Percentiles rank a stretch among this genome's conserved stretches.
Evolutionary conservation across 2,888 invertebrate genomes (phyloP).

Genomic region (Drymonia ruficornis): DNA sequence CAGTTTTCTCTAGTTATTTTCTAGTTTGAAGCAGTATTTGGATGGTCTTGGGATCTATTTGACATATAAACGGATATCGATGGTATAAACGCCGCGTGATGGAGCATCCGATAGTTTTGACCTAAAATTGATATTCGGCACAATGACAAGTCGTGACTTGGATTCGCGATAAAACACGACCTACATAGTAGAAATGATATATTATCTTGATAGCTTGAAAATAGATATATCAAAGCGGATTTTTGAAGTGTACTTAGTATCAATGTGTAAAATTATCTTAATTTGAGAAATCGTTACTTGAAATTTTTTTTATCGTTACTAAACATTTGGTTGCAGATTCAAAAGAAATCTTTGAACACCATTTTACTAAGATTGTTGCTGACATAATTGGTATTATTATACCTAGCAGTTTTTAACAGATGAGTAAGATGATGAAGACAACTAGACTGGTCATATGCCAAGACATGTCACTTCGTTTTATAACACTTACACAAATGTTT

Average conservation of each 20-base stretch:
- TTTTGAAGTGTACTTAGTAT: background rate
- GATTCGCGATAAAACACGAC: conserved; percentile 49
- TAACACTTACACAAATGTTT: too few species aligned
- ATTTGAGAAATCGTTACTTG: background rate
- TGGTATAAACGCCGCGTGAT: background rate
- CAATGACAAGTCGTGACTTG: conserved; percentile 37
- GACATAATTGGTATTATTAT: conserved; percentile 10
- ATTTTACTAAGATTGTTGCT: conserved; percentile 3
- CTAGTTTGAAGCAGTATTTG: background rate
- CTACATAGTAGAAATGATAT: conserved; percentile 37
- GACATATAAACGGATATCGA: background rate
- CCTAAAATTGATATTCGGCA: conserved; percentile 28
- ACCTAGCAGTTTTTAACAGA: conserved; percentile 25
- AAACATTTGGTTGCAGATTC: too few species aligned
- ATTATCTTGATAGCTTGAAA: conserved; percentile 33
- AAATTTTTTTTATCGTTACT: background rate
- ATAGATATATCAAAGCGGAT: conserved; percentile 21
- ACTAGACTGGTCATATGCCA: conserved; percentile 37
- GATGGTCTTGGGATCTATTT: background rate
- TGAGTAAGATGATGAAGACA: conserved; percentile 31
- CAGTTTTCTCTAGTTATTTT: background rate
- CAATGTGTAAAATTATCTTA: background rate
- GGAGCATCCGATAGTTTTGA: background rate
- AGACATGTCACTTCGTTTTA: conserved; percentile 23
- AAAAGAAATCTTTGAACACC: conserved; percentile 9